Conservation (phyloP, 2,888 invertebrate species). For the Diabrotica balteata region DNA sequence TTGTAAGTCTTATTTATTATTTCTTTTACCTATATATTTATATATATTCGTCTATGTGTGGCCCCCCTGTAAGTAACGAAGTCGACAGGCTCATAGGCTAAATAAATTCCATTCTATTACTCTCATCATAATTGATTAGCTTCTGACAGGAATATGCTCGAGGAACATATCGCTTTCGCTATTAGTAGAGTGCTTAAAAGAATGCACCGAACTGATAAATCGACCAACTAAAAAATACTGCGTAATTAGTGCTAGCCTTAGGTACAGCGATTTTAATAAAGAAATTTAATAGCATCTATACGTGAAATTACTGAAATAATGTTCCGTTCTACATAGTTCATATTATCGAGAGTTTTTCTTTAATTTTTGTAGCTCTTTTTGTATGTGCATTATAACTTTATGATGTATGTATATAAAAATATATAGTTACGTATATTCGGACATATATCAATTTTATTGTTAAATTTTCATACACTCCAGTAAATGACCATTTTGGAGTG, state of each 20-base stretch:
- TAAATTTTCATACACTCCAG: too few relatives aligned
- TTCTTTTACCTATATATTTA: too few relatives aligned
- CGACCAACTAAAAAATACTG: conserved; percentile 24
- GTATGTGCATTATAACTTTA: too few relatives aligned
- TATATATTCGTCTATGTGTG: too few relatives aligned
- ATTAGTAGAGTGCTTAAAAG: conserved; percentile 20
- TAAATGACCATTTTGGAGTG: too few relatives aligned
- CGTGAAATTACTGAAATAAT: not conserved
- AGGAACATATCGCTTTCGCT: conserved; percentile 23
- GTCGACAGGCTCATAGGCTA: not conserved
- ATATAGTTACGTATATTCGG: too few relatives aligned
- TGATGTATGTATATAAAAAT: too few relatives aligned
- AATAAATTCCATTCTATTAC: conserved; percentile 2
- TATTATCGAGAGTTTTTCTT: too few relatives aligned
- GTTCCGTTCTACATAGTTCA: too few relatives aligned
- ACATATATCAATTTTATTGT: too few relatives aligned
- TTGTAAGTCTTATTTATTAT: too few relatives aligned
- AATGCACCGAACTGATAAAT: conserved; percentile 14
- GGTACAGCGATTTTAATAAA: conserved; percentile 11
- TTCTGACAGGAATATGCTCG: conserved; percentile 10
- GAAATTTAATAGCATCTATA: not conserved
- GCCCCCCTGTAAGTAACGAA: not conserved
- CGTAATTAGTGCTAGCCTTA: conserved; percentile 19
- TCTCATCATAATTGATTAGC: conserved; percentile 12
- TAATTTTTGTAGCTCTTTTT: too few relatives aligned